Evolutionary conservation across 1,140 invertebrate genomes (phyloP).

Genomic region (Triops cancriformis): DNA sequence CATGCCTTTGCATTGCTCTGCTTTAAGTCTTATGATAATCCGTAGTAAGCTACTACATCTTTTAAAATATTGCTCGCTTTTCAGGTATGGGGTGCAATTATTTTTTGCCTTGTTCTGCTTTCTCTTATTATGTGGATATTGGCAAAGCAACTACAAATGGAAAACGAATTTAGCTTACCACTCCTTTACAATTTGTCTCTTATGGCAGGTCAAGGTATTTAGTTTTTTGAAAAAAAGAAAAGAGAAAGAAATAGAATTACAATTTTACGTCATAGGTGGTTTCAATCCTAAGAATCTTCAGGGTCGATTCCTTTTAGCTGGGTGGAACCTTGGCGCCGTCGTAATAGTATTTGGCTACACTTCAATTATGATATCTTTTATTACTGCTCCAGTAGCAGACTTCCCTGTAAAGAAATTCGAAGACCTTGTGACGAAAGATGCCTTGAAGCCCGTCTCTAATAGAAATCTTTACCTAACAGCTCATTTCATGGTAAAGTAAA

Average conservation of each 20-base stretch:
- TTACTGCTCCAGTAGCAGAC: neutral
- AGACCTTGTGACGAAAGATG: neutral
- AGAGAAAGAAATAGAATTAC: neutral
- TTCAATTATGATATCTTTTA: neutral
- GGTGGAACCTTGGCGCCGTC: neutral
- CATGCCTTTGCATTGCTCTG: no score
- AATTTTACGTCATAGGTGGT: neutral
- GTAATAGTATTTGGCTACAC: neutral
- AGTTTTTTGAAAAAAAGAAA: neutral
- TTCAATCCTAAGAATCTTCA: neutral
- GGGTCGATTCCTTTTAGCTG: neutral
- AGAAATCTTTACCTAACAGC: neutral
- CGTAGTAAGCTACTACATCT: no score
- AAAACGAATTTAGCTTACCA: neutral
- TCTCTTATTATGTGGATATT: neutral
- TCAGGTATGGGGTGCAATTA: neutral
- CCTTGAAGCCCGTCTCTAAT: neutral
- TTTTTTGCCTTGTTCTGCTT: neutral
- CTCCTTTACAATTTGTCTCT: neutral
- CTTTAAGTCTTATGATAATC: no score
- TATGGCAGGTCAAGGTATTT: neutral
- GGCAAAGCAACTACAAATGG: neutral
- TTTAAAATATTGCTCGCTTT: neutral
- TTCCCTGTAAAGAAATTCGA: neutral
- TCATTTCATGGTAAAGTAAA: neutral